Evolutionary conservation across 2,797 vertebrate species (phyloP).

Genomic region (Coluber constrictor): DNA sequence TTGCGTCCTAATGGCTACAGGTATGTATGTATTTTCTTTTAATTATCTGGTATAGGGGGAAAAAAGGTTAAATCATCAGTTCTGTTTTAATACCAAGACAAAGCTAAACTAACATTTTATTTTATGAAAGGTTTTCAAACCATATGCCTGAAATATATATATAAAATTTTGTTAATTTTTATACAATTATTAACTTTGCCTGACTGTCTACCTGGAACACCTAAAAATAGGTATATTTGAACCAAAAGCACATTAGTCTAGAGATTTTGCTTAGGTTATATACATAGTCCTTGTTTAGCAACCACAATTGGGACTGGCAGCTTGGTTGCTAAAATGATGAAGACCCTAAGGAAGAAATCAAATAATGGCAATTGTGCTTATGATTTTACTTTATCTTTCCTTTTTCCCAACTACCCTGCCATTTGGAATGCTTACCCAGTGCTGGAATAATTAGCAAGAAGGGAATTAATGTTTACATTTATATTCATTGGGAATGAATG

Average conservation of each 20-base stretch:
- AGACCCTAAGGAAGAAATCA: neutral
- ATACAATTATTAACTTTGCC: neutral
- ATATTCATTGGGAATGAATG: neutral
- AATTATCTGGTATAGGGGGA: neutral
- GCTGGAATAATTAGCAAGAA: no score
- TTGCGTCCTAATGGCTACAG: constrained; percentile 90
- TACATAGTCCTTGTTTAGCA: neutral
- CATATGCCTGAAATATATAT: neutral
- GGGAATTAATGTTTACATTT: neutral
- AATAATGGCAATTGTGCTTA: neutral
- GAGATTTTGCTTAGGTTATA: neutral
- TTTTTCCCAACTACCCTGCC: neutral
- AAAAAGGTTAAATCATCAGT: neutral
- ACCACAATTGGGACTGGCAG: neutral
- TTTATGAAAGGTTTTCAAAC: neutral
- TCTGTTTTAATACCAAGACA: neutral
- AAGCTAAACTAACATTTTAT: neutral
- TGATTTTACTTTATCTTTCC: neutral
- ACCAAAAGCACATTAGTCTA: neutral
- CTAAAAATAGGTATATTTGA: neutral
- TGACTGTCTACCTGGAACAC: neutral
- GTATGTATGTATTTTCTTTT: constrained; percentile 61
- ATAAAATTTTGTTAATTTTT: neutral
- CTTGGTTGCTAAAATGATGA: neutral
- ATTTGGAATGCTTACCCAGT: neutral